Evolutionary conservation across 92 coral and sea anemone species (phyloP), one percentile per base, ranked within the genome.

Genomic region (Heteractis magnifica): DNA sequence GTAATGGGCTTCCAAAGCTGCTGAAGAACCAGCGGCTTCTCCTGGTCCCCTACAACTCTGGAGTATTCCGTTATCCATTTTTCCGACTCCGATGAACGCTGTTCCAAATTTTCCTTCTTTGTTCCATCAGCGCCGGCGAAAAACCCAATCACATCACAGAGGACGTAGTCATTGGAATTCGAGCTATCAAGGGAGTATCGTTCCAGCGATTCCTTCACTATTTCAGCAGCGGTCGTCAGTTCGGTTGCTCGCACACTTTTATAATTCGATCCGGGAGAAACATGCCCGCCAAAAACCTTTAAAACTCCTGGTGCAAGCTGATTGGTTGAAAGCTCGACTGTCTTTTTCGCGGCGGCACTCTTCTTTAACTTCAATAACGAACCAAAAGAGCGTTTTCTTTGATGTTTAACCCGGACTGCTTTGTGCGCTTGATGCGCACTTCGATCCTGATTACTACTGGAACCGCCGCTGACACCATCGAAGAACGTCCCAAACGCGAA

Each of bases 141-240:
- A 86, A 94, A 90, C 6, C 99, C 99, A 56, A 97, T 89, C 16
- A 94, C 99, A 86, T 97, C 99, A 74, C 99, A 97, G 19, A 97
- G 89, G 10, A 94, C 92, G 85, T 94, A 97, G 73, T 97, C 98
- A 2, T 88, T 88, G 23, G 97, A 86, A 52, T 90, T 86, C 50
- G 89, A 91, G 51, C 78, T 70, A 41, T 90, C 91, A 18, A 94
- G 88, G 34, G 94, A 90, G 84, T 97, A 94, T 59, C 98, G 87
- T 26, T 91, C 98, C 8, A 97, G 82, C 6, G 99, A 97, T 81
- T 97, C 98, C 75, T 88, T 90, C 10, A 97, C 98, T 21, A 97
- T 97, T 55, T 91, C 94, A 26, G 89, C 98, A 10, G 99, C 98
- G 18, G 92, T 80, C 6, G 99, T 94, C 56, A 82, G 72, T 52